Evolutionary conservation across 2,113 vertebrate species (phyloP).

Genomic region (Tylochromis polylepis): DNA sequence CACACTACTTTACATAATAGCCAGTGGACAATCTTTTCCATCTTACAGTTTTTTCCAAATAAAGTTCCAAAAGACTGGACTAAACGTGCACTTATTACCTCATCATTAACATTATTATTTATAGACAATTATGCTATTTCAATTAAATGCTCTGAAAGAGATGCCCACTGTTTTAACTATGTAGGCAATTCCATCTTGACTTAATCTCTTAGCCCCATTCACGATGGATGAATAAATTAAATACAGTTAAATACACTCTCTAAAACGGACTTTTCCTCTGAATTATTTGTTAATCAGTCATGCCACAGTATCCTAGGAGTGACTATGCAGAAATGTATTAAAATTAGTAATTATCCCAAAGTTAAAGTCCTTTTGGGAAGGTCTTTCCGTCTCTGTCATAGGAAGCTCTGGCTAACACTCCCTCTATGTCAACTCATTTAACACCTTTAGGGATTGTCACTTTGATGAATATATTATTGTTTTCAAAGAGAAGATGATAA

Average conservation of each 20-base stretch:
- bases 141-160: background rate
- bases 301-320: background rate
- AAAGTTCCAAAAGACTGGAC: background rate
- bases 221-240: background rate
- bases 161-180: background rate
- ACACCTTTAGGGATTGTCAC: background rate
- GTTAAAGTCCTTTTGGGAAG: background rate
- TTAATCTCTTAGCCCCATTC: background rate
- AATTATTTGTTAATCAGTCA: background rate
- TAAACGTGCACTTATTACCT: background rate
- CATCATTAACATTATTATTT: background rate
- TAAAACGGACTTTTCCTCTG: background rate
- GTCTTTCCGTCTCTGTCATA: background rate
- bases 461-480: background rate
- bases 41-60: background rate
- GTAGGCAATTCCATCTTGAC: background rate
- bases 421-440: background rate
- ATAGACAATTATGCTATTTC: background rate
- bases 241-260: background rate
- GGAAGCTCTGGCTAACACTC: background rate
- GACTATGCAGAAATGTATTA: background rate
- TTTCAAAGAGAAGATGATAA: background rate
- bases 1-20: background rate
- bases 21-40: background rate
- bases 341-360: background rate